A percentile compares a stretch with the other conserved stretches of the same genome.
phyloP scores from a whole-genome alignment of 2,113 vertebrate species.

The Gnathonemus longibarbis region DNA sequence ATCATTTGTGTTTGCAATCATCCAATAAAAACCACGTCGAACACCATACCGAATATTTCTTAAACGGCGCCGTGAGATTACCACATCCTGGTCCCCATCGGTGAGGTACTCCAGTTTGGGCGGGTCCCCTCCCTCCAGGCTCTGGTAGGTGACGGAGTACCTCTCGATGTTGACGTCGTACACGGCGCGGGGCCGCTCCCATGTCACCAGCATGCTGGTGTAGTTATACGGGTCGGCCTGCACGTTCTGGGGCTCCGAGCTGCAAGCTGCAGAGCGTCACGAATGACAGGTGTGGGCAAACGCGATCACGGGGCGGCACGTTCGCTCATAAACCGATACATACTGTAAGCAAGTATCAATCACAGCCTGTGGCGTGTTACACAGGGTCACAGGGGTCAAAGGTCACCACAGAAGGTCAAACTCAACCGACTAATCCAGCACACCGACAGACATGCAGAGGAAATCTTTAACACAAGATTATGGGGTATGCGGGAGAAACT shows the following conservation, averaged over 20 bases:
- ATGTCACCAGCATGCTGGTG: constrained; percentile 85
- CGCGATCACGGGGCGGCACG: background rate
- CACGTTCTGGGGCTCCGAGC: constrained; percentile 85
- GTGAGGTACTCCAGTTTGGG: constrained; percentile 84
- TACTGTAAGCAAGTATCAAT: background rate
- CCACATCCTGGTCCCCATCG: constrained; percentile 95
- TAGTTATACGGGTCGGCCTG: constrained; percentile 88
- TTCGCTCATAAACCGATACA: background rate
- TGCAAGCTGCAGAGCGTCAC: constrained; percentile 68
- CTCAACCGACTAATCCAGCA: background rate
- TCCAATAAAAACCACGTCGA: background rate
- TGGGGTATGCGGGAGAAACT: background rate
- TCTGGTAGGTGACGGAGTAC: constrained; percentile 85
- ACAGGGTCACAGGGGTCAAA: background rate
- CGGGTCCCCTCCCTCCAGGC: constrained; percentile 74
- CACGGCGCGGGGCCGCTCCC: constrained; percentile 85
- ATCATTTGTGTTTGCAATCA: background rate
- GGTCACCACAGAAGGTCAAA: background rate
- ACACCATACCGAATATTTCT: background rate
- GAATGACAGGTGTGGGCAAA: background rate
- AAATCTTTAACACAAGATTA: background rate
- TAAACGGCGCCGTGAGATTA: constrained; percentile 39
- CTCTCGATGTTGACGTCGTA: constrained; percentile 84
- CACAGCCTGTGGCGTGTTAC: background rate
- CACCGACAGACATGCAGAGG: background rate